Percentiles rank a stretch among this genome's conserved stretches.
phyloP scores from a whole-genome alignment of 2,113 vertebrate species.

The Hemiprocne comata region DNA sequence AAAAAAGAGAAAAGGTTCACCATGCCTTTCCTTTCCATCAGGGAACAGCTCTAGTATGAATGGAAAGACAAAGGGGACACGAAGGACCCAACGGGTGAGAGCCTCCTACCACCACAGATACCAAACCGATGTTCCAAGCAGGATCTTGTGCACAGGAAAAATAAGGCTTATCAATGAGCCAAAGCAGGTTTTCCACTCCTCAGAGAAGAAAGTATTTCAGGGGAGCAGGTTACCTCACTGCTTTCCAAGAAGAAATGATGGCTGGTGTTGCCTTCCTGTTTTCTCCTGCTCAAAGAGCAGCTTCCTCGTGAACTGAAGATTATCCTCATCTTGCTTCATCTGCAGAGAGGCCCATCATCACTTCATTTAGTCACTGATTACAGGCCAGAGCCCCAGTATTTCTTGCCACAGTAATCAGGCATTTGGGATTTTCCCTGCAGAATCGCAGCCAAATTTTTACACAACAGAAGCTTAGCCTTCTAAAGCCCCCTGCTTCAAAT shows the following conservation, averaged over 20 bases:
- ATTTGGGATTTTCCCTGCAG: conserved; percentile 27
- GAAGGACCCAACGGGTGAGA: neutral
- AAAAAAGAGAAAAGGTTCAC: neutral
- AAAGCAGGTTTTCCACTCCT: neutral
- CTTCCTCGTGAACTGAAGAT: neutral
- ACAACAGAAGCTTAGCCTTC: neutral
- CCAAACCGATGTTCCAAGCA: neutral
- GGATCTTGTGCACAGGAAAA: neutral
- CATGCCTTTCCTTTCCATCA: neutral
- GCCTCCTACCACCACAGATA: neutral
- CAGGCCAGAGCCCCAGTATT: neutral
- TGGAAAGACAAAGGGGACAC: neutral
- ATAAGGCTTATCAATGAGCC: neutral
- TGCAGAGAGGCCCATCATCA: neutral
- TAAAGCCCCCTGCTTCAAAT: neutral
- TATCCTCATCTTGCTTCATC: neutral
- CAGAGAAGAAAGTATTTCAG: neutral
- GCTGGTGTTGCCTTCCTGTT: fast-evolving
- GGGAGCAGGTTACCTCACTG: neutral
- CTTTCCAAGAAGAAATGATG: neutral
- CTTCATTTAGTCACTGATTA: fast-evolving
- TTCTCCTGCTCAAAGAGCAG: neutral
- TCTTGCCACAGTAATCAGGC: neutral
- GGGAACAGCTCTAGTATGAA: neutral
- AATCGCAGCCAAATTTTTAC: conserved; percentile 31